Percentiles rank a stretch among this genome's conserved stretches.
These are phyloP conservation scores for Syngnathus scovelli DNA, from an alignment of 2,113 vertebrate species.

Conservation along the genomic window DNA sequence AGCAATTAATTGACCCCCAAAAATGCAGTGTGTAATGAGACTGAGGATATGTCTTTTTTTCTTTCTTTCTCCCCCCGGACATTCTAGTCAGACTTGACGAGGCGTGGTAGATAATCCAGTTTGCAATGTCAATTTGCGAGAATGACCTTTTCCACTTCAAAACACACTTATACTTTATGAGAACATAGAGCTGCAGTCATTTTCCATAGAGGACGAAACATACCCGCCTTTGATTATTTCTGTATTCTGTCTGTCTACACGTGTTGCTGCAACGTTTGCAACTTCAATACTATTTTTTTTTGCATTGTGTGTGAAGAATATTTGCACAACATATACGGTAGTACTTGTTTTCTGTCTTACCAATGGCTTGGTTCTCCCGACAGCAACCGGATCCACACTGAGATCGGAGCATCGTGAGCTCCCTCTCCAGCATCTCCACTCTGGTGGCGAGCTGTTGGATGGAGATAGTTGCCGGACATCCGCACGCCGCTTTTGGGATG, in stretches of 20 bases:
- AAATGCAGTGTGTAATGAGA: constrained; percentile 32
- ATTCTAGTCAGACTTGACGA: neutral
- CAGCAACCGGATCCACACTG: constrained; percentile 87
- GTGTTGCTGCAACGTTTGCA: neutral
- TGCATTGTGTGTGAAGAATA: too few relatives aligned
- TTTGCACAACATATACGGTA: too few relatives aligned
- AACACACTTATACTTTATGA: too few relatives aligned
- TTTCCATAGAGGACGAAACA: too few relatives aligned
- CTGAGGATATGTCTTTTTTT: constrained; percentile 10
- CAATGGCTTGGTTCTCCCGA: constrained; percentile 83
- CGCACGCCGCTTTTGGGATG: constrained; percentile 88
- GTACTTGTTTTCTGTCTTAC: constrained; percentile 62
- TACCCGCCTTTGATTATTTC: neutral
- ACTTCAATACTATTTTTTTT: too few relatives aligned
- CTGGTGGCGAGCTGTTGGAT: constrained; percentile 87
- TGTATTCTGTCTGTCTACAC: neutral
- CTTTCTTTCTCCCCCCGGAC: neutral
- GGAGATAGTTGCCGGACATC: constrained; percentile 73
- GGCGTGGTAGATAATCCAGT: neutral
- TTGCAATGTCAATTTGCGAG: neutral
- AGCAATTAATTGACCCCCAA: constrained; percentile 18
- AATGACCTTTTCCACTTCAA: too few relatives aligned
- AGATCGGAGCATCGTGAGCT: constrained; percentile 85
- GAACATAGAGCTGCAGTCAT: too few relatives aligned
- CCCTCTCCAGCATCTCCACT: constrained; percentile 93